Percentiles rank a stretch among this genome's conserved stretches.
Evolutionary conservation across 2,888 invertebrate species (phyloP).

Genomic region (Pegoplata infirma): DNA sequence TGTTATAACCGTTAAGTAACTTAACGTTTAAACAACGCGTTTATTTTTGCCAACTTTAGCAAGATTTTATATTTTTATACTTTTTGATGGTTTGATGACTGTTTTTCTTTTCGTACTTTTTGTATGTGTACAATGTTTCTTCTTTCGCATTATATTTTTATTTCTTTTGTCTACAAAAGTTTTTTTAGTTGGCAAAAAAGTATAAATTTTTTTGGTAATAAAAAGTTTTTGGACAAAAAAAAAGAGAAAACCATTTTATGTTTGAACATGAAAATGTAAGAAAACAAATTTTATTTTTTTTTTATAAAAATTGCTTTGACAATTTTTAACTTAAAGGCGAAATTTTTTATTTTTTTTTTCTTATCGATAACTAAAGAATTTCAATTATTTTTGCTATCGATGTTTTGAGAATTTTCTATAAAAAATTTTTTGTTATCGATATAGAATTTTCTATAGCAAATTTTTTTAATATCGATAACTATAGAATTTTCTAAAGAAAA

Average conservation of each 20-base stretch:
- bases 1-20: constrained; percentile 45
- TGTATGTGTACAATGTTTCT: constrained; percentile 13
- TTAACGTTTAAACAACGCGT: constrained; percentile 48
- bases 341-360: too few species aligned
- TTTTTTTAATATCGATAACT: too few species aligned
- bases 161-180: constrained; percentile 21
- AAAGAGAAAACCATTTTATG: too few species aligned
- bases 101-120: too few species aligned
- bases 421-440: too few species aligned
- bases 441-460: too few species aligned
- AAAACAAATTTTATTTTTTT: too few species aligned
- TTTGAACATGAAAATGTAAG: background rate
- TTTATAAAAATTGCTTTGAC: background rate
- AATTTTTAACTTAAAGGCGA: too few species aligned
- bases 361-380: too few species aligned
- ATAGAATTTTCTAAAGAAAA: too few species aligned
- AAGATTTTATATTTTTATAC: constrained; percentile 20
- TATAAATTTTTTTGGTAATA: background rate
- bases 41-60: constrained; percentile 19
- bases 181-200: background rate
- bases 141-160: constrained; percentile 10
- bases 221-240: background rate
- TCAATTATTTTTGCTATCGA: too few species aligned
- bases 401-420: too few species aligned
- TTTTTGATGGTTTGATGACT: constrained; percentile 41